These are phyloP conservation scores for Notechis scutatus DNA, from an alignment of 2,113 vertebrate genomes.

Conservation along the genomic window DNA sequence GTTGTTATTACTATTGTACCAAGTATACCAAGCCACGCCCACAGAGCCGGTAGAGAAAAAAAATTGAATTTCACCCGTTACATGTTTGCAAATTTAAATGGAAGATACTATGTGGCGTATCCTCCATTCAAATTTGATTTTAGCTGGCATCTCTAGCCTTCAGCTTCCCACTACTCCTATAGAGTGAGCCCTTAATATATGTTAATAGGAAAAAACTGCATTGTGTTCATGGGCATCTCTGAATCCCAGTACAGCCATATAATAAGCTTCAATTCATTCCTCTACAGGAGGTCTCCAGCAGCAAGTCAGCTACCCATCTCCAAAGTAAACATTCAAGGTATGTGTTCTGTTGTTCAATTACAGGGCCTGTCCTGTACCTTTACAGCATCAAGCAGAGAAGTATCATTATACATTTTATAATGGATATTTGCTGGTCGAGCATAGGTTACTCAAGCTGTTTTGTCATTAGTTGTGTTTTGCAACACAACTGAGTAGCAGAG, in stretches of 20 bases:
- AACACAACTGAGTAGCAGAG: not conserved
- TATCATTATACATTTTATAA: not conserved
- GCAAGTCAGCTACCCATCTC: slow-evolving; percentile 80
- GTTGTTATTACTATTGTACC: too few relatives aligned
- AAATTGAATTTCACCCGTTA: too few relatives aligned
- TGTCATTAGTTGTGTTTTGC: not conserved
- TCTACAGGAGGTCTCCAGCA: slow-evolving; percentile 86
- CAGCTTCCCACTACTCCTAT: not conserved
- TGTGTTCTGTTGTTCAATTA: slow-evolving; percentile 23
- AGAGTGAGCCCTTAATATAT: not conserved
- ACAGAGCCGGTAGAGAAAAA: too few relatives aligned
- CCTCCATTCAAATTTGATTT: not conserved
- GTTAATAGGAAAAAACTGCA: not conserved
- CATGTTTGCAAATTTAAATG: not conserved
- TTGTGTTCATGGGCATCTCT: not conserved
- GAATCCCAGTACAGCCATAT: not conserved
- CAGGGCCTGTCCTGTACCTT: not conserved
- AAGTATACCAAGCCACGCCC: too few relatives aligned
- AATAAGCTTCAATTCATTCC: slow-evolving; percentile 30
- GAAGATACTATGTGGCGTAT: not conserved
- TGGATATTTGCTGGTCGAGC: not conserved
- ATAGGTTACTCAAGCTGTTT: not conserved
- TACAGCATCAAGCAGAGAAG: not conserved
- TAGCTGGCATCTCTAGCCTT: not conserved
- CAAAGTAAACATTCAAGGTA: slow-evolving; percentile 89